A percentile compares a stretch with the other conserved stretches of the same genome.
These are phyloP conservation scores for Epicampocera succincta DNA, from an alignment of 2,888 invertebrate species.

Conservation along the genomic window DNA sequence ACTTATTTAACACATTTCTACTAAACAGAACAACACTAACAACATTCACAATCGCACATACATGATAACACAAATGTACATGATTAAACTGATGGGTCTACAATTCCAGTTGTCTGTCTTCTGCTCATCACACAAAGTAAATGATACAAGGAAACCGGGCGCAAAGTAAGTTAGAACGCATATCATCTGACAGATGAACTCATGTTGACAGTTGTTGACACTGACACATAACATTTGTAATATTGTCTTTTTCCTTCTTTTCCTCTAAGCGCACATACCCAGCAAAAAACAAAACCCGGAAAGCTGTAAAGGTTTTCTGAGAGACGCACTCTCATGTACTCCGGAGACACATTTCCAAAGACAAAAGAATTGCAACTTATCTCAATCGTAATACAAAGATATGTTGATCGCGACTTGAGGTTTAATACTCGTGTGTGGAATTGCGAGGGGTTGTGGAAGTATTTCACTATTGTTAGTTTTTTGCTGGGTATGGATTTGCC, in stretches of 20 bases:
- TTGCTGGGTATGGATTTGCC: conserved; percentile 1
- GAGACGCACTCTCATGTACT: no score
- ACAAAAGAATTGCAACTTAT: no score
- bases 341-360: no score
- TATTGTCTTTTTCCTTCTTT: conserved; percentile 50
- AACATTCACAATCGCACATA: conserved; percentile 14
- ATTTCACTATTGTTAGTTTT: no score
- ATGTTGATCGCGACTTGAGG: no score
- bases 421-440: no score
- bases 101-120: conserved; percentile 29
- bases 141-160: conserved; percentile 42
- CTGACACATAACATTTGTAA: conserved; percentile 74
- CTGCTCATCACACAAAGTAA: conserved; percentile 32
- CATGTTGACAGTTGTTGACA: conserved; percentile 74
- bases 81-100: conserved; percentile 54
- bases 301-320: no score
- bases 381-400: no score
- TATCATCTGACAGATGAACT: conserved; percentile 81
- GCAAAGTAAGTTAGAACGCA: conserved; percentile 64
- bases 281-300: no score
- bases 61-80: conserved; percentile 42
- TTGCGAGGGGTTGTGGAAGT: no score
- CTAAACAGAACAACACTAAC: conserved; percentile 12
- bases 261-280: no score
- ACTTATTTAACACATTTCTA: conserved; percentile 69